Evolutionary conservation across 2,797 vertebrate genomes (phyloP).

Genomic region (Sebastes flavidus): DNA sequence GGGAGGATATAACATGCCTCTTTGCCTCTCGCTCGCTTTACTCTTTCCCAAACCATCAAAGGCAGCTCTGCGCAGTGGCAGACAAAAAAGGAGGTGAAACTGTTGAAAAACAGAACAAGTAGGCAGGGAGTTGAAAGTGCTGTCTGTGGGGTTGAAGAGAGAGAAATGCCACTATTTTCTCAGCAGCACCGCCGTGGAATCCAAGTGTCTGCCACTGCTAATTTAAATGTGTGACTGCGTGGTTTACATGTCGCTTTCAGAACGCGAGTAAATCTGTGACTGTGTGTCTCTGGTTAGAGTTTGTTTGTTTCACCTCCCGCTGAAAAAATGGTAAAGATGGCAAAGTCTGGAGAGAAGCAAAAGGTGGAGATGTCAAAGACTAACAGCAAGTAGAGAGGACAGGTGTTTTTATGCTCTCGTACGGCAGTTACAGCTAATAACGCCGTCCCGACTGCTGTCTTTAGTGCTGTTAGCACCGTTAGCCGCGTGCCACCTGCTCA

Average conservation of each 20-base stretch:
- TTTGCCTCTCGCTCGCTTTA: conserved; percentile 37
- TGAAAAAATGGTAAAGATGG: conserved; percentile 23
- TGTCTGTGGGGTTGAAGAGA: conserved; percentile 53
- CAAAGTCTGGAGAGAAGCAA: conserved; percentile 1
- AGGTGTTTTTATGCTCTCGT: neutral
- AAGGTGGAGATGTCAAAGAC: neutral
- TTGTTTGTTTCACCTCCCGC: conserved; percentile 44
- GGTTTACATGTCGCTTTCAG: conserved; percentile 31
- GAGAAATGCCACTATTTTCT: conserved; percentile 48
- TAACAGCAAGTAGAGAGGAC: conserved; percentile 15
- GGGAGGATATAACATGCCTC: conserved; percentile 58
- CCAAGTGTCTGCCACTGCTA: conserved; percentile 36
- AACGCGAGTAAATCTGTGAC: conserved; percentile 22
- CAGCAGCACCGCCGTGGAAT: conserved; percentile 18
- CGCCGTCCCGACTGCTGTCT: neutral
- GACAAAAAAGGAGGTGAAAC: conserved; percentile 65
- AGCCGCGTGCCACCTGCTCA: neutral
- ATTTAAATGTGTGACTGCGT: conserved; percentile 43
- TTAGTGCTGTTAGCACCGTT: neutral
- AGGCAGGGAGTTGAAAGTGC: conserved; percentile 60
- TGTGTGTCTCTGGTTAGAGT: conserved; percentile 40
- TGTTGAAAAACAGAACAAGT: conserved; percentile 67
- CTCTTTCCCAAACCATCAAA: conserved; percentile 61
- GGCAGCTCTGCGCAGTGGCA: conserved; percentile 34
- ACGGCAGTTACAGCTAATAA: neutral